Conservation (phyloP, 2,113 vertebrate genomes). For the Prunella fulvescens region DNA sequence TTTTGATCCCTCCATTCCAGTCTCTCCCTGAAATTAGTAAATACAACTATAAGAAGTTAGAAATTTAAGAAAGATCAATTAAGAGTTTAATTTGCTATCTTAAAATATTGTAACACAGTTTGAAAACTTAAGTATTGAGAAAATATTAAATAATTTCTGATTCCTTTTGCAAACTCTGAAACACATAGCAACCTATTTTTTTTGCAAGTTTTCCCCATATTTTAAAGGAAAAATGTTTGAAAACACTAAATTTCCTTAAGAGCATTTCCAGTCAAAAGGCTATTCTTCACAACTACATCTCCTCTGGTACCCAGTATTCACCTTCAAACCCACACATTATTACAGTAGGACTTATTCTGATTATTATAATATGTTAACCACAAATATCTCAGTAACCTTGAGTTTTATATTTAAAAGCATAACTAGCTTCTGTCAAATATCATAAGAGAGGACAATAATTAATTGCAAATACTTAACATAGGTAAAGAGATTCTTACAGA, state of each 20-base stretch:
- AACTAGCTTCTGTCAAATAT: neutral
- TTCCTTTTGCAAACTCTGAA: neutral
- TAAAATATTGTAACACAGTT: neutral
- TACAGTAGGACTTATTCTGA: neutral
- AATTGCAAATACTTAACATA: neutral
- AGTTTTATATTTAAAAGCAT: neutral
- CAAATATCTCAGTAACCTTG: neutral
- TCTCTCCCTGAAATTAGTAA: conserved; percentile 76
- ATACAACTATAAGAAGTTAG: neutral
- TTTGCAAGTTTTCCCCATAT: neutral
- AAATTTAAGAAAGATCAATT: neutral
- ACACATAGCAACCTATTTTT: neutral
- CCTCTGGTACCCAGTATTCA: neutral
- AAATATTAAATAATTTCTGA: neutral
- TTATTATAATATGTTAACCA: neutral
- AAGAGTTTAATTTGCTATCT: neutral
- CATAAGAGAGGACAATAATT: neutral
- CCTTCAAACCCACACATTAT: neutral
- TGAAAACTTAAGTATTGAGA: neutral
- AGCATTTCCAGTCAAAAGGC: neutral
- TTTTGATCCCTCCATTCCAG: conserved; percentile 75
- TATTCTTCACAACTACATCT: neutral
- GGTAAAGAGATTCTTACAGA: neutral
- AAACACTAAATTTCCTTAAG: neutral
- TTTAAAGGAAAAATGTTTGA: neutral